Percentiles rank a stretch among this genome's conserved stretches.
Evolutionary conservation across 2,888 invertebrate species (phyloP).

Genomic region (Incurvaria masculella): DNA sequence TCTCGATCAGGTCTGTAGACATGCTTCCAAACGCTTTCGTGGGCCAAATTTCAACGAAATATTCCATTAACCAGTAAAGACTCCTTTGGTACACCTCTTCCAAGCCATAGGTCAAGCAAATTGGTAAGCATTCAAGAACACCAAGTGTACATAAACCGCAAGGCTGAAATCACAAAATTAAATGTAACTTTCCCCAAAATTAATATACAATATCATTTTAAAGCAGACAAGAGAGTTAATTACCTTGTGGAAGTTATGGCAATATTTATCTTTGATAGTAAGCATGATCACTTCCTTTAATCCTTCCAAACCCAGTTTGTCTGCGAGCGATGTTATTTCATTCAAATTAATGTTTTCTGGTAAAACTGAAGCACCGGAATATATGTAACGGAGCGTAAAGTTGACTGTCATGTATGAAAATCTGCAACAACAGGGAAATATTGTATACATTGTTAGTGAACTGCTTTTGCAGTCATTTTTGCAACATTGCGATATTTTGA

Average conservation of each 20-base stretch:
- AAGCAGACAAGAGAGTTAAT: slow-evolving; percentile 12
- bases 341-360: slow-evolving; percentile 84
- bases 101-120: slow-evolving; percentile 81
- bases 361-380: slow-evolving; percentile 87
- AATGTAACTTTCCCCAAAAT: neutral
- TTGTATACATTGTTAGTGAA: slow-evolving; percentile 1
- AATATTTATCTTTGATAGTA: slow-evolving; percentile 83
- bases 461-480: too few species aligned
- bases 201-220: neutral
- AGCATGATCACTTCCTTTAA: slow-evolving; percentile 89
- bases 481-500: too few species aligned
- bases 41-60: slow-evolving; percentile 89
- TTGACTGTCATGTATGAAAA: slow-evolving; percentile 84
- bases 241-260: slow-evolving; percentile 92
- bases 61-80: slow-evolving; percentile 81
- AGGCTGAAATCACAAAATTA: slow-evolving; percentile 56
- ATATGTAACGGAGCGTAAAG: slow-evolving; percentile 90
- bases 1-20: slow-evolving; percentile 76
- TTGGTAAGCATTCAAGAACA: slow-evolving; percentile 81
- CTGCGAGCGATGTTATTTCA: slow-evolving; percentile 84
- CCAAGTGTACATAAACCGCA: slow-evolving; percentile 86
- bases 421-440: slow-evolving; percentile 35
- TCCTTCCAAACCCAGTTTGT: slow-evolving; percentile 87
- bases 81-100: slow-evolving; percentile 86
- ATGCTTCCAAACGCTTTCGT: slow-evolving; percentile 85